Conservation (phyloP, 2,113 vertebrate genomes). For the Felis catus region F.catus_Fca126_mat1.0 CM031419.1:167790501-167791000, state of each 20-base stretch:
- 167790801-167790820: background rate
- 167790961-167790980: background rate
- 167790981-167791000: background rate
- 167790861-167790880: background rate
- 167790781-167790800: fast-evolving
- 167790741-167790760: background rate
- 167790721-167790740: background rate
- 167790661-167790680: background rate
- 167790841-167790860: background rate
- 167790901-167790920: background rate
- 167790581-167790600: background rate
- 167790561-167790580: background rate
- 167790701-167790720: background rate
- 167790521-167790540: constrained; percentile 4
- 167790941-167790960: background rate
- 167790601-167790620: background rate
- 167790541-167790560: constrained; percentile 2
- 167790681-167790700: background rate
- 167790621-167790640: constrained; percentile 2
- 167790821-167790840: background rate
- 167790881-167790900: background rate
- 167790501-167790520: background rate
- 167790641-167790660: background rate
- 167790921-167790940: background rate
- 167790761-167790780: background rate